Percentiles rank a stretch among this genome's conserved stretches.
These are phyloP conservation scores for Cephalopachus bancanus DNA, from an alignment of 2,797 vertebrate species.

Conservation along the genomic window DNA sequence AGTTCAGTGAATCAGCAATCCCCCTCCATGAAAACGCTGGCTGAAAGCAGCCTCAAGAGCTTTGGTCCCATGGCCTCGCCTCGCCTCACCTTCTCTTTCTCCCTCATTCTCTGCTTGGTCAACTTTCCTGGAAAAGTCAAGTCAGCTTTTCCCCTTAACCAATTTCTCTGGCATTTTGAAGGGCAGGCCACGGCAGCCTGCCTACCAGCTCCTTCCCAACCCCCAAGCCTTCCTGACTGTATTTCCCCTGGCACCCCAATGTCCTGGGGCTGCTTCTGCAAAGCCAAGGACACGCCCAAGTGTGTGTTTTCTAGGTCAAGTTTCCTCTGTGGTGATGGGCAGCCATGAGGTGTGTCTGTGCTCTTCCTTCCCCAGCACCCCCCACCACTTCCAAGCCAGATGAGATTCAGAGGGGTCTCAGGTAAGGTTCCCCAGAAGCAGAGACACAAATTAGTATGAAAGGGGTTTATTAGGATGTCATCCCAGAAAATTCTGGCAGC, in stretches of 20 bases:
- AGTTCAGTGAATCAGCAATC: background rate
- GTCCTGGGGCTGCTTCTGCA: background rate
- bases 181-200: background rate
- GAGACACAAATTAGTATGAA: background rate
- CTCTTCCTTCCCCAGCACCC: background rate
- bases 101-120: slow-evolving; percentile 27
- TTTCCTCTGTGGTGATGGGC: background rate
- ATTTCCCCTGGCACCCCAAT: background rate
- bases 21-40: background rate
- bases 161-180: slow-evolving; percentile 68
- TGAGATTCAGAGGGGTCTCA: background rate
- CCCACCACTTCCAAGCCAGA: background rate
- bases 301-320: background rate
- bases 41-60: background rate
- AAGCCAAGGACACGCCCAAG: background rate
- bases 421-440: background rate
- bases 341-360: background rate
- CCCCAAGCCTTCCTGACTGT: slow-evolving; percentile 16
- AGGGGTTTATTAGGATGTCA: background rate
- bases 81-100: background rate
- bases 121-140: slow-evolving; percentile 72
- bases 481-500: background rate
- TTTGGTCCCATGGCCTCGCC: background rate
- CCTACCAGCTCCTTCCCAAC: slow-evolving; percentile 4
- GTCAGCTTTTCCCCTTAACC: slow-evolving; percentile 61